Base-by-base conservation (phyloP, 2,888 invertebrate genomes). In the Ceraclea dissimilis region DNA sequence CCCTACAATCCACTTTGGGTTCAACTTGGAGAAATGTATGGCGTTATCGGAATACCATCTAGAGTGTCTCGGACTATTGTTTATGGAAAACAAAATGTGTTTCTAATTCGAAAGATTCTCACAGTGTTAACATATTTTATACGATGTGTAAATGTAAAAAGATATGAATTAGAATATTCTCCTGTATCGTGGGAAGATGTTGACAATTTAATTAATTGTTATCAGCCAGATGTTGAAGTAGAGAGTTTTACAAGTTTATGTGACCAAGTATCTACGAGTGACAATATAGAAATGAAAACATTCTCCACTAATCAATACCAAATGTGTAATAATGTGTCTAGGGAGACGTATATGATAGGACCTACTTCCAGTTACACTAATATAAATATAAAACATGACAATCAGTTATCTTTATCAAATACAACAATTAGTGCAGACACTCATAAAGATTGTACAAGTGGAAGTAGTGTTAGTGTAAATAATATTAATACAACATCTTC, bases 1-100 rank as follows among this genome's bases (percentile, higher is more conserved):
- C 88, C 91, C 0, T 93, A 91, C 71, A 94, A 93, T 73, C 91
- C 92, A 0, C 71, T 93, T 0, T 93, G 93, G 93, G 90, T 90
- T 0, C 94, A 95, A 67, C 78, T 94, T 60, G 83, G 86, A 31
- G 93, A 94, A 68, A 74, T 94, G 21, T 89, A 87, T 68, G 94
- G 92, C n/a, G 88, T 87, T 52, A 81, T 90, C 46, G 93, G 90
- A 1, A 82, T 80, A 69, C 91, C 92, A 0, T 79, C 85, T 0
- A 84, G 86, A 68, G 76, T 89, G 34, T 84, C 90, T 0, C 83
- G 87, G 60, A 93, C 94, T 2, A 82, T 95, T 52, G 80, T 95
- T 62, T 83, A 86, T 26, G 88, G 88, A 26, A 70, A 79, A 6
- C 79, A 80, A 52, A 83, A 87, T 67, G 74, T 79, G 2, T 79